Evolutionary conservation across 1,140 invertebrate genomes (phyloP), one percentile per base, ranked within the genome.

Genomic region (Hycleus cichorii): DNA sequence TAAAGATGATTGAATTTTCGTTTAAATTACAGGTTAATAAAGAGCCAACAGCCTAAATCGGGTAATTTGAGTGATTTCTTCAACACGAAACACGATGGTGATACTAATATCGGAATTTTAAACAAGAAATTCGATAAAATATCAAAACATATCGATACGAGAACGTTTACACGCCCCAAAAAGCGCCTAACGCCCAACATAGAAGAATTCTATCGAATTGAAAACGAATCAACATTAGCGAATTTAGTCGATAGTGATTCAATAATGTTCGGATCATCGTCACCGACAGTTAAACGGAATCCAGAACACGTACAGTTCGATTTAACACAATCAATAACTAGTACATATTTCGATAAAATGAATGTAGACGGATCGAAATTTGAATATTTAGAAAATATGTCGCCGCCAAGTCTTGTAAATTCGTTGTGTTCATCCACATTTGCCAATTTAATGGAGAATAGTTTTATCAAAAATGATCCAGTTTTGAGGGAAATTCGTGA

Each of bases 81-180:
- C 32, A 18, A 25, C 9, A 49, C 18, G 18, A 18, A 18, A 18
- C 18, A 54, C 51, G 27, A 32, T 47, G 45, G 39, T 42, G 42
- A 55, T 24, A 47, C 46, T 49, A 42, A 61, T 27, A 11, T 52
- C 26, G 11, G 53, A 18, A 11, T 25, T 18, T 18, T 18, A 18
- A 18, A 18, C 8, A 48, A 38, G 47, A 43, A 39, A 46, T 40
- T 18, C 38, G 40, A 26, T 8, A 60, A 70, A 18, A 18, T 18
- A 54, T 52, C 57, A 47, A 74, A 66, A 66, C 65, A 50, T 47
- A 70, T 78, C 9, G 76, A 79, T 56, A 76, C 77, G 2, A 69
- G 76, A 60, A 79, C 77, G 47, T 79, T 78, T 63, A 79, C 76
- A 8, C 71, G 77, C 59, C 72, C 76, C 4, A 79, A 78, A 60